Conservation (phyloP, 2,113 vertebrate species). For the Phaethornis superciliosus region DNA sequence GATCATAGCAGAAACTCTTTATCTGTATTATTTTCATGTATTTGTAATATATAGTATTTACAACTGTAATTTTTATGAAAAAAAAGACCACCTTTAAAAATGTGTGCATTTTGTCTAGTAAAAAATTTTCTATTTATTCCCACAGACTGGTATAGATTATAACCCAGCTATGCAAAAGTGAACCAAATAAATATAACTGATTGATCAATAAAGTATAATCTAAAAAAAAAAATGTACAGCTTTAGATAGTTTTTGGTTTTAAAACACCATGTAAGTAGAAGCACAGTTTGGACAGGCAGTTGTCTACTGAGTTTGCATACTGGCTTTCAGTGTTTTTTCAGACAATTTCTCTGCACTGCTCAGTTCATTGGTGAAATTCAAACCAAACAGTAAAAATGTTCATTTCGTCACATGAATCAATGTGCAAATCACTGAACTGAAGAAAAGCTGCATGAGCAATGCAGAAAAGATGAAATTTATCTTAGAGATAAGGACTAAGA, state of each 20-base stretch:
- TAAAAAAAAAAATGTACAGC: background rate
- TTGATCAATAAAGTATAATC: background rate
- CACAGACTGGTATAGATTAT: background rate
- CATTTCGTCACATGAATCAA: background rate
- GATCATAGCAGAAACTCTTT: background rate
- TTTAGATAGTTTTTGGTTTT: background rate
- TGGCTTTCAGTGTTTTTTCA: background rate
- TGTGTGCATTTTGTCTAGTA: background rate
- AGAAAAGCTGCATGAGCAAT: background rate
- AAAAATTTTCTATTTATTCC: conserved; percentile 16
- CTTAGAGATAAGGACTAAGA: background rate
- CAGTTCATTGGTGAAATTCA: conserved; percentile 36
- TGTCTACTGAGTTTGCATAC: background rate
- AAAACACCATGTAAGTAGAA: background rate
- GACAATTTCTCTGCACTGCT: background rate
- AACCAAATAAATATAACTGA: background rate
- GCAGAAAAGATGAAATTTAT: background rate
- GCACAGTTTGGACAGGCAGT: background rate
- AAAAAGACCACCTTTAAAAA: background rate
- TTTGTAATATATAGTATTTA: conserved; percentile 19
- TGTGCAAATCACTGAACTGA: background rate
- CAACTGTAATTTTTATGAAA: conserved; percentile 14
- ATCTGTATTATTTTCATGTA: background rate
- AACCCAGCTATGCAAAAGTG: background rate
- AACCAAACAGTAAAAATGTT: conserved; percentile 29